Evolutionary conservation across 2,888 invertebrate genomes (phyloP), one percentile per base, ranked within the genome.

Genomic region (Ashinkailepas kermadecensis): DNA sequence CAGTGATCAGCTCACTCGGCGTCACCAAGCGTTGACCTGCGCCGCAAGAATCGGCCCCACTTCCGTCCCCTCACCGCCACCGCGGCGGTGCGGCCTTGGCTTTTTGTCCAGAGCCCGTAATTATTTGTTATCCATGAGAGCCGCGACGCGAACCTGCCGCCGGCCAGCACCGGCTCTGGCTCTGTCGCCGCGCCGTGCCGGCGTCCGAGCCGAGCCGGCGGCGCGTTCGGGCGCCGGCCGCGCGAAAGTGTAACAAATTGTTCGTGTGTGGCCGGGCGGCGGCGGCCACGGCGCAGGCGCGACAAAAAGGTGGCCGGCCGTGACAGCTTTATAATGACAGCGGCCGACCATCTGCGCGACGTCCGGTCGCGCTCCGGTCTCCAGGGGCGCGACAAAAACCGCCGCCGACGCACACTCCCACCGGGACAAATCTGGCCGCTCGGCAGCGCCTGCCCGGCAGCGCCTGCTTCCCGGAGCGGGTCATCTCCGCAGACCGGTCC

Each of bases 71-170:
- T 0, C 21, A 18, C 21, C 74, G 10, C 11, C 18, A 18, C 54
- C 15, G 12, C 1, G 11, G 74, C 21, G 11, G 56, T 9, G 54
- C 56, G 56, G 21, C 74, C 74, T 74, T 74, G 74, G 56, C 56
- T 74, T 74, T 74, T 74, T 70, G n/a, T 8, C 74, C 74, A 74
- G 74, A 74, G 74, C 74, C 74, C 74, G 74, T 21, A 54, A 74
- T 74, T 74, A 74, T 74, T 74, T 74, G 74, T 56, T 56, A 74
- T 74, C 74, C 74, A 70, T 70, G 74, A 74, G 74, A 67, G 12
- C 15, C 54, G 74, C 15, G 9, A 21, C 74, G 23, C 74, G 74
- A 21, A 18, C 21, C 54, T 12, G 7, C 4, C 56, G 54, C 15
- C 21, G 39, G 39, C 11, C 25, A 13, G 25, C 11, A 54, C 39